Percentiles rank a stretch among this genome's conserved stretches.
Evolutionary conservation across 2,797 vertebrate species (phyloP).

Genomic region (Sebastes itinus): DNA sequence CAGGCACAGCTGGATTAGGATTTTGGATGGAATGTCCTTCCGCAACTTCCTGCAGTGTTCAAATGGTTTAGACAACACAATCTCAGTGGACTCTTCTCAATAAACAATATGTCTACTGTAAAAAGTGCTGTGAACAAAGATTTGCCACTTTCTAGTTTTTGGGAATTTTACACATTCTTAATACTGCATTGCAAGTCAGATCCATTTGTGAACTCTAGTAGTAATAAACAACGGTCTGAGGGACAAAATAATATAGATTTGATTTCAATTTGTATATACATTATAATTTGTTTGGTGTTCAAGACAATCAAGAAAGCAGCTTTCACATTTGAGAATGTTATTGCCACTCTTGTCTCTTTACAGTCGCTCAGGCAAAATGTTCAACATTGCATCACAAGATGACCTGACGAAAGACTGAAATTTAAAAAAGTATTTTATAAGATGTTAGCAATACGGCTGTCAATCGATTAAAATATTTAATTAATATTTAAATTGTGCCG

Average conservation of each 20-base stretch:
- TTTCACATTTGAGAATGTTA: not conserved
- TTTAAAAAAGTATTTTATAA: not conserved
- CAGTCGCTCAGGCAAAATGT: not conserved
- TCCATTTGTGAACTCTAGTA: not conserved
- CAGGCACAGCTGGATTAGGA: constrained; percentile 92
- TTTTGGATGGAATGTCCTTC: constrained; percentile 96
- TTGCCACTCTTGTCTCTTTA: not conserved
- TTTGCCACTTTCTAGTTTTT: not conserved
- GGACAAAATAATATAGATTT: not conserved
- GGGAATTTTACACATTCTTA: not conserved
- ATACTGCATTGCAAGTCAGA: not conserved
- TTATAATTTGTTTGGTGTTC: not conserved
- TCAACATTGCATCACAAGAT: not conserved
- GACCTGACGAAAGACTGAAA: not conserved
- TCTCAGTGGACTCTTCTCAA: not conserved
- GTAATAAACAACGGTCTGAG: not conserved
- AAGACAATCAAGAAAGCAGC: not conserved
- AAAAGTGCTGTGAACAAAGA: not conserved
- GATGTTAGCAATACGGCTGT: not conserved
- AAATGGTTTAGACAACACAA: constrained; percentile 9
- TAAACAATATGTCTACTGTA: not conserved
- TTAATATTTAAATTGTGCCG: too few relatives aligned
- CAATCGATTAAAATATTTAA: too few relatives aligned
- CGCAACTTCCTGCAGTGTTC: constrained; percentile 87
- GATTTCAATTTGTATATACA: not conserved